phyloP scores from a whole-genome alignment of 2,797 vertebrate species.

The Acanthis flammea region DNA sequence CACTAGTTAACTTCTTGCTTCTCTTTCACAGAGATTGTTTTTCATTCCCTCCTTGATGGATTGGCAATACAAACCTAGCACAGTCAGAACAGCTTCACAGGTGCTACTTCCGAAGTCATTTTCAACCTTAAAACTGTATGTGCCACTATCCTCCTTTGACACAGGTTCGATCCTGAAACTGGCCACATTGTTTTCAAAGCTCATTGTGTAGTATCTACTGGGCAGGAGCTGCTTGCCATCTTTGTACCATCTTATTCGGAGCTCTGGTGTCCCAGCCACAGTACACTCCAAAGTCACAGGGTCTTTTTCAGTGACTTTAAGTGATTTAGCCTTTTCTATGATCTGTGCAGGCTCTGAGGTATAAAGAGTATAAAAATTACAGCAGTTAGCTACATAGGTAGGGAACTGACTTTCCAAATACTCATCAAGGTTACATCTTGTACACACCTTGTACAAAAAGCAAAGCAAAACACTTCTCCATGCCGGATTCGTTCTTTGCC shows the following conservation, averaged over 20 bases:
- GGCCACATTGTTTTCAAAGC: constrained; percentile 90
- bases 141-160: constrained; percentile 88
- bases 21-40: not conserved
- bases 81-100: constrained; percentile 87
- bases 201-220: constrained; percentile 92
- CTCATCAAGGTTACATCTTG: not conserved
- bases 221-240: constrained; percentile 89
- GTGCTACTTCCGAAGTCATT: constrained; percentile 93
- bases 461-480: constrained; percentile 88
- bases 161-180: constrained; percentile 90
- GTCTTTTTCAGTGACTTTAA: constrained; percentile 91
- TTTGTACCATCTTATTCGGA: constrained; percentile 93
- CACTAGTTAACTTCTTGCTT: constrained; percentile 29
- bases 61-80: constrained; percentile 87
- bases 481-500: constrained; percentile 91
- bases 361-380: constrained; percentile 31
- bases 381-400: not conserved
- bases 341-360: constrained; percentile 92
- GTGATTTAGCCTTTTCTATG: constrained; percentile 89
- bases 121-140: constrained; percentile 90
- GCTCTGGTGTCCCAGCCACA: constrained; percentile 91
- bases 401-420: not conserved
- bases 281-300: constrained; percentile 94
- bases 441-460: constrained; percentile 93
- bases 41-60: not conserved